Percentiles rank a stretch among this genome's conserved stretches.
Evolutionary conservation across 2,888 invertebrate species (phyloP).

Genomic region (Apamea anceps): DNA sequence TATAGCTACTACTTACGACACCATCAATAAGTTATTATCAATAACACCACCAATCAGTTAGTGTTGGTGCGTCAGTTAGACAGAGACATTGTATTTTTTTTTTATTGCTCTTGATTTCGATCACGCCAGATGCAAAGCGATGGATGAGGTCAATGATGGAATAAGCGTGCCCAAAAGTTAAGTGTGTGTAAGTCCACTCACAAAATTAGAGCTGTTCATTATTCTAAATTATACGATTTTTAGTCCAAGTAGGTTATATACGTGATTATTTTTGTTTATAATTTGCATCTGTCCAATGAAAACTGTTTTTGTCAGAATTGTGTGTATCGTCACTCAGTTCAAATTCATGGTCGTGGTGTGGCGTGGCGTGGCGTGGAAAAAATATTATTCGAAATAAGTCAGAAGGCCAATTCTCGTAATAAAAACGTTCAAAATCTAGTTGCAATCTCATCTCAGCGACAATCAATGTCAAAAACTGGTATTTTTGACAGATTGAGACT

Average conservation of each 20-base stretch:
- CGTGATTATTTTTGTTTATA: conserved; percentile 41
- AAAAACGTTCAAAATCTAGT: no score
- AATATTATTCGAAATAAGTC: conserved; percentile 8
- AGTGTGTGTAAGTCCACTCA: neutral
- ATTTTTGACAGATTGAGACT: no score
- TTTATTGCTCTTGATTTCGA: no score
- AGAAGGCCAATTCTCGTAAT: no score
- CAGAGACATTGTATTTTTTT: no score
- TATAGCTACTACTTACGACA: neutral
- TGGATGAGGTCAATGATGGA: no score
- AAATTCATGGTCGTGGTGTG: neutral
- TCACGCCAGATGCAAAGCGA: no score
- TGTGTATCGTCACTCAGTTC: neutral
- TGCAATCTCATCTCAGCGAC: no score
- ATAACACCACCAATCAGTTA: neutral
- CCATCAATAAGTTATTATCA: neutral
- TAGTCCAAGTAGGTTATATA: conserved; percentile 39
- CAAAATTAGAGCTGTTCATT: conserved; percentile 13
- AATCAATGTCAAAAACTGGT: no score
- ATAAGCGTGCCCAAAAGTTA: no score
- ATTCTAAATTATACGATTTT: conserved; percentile 15
- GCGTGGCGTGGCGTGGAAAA: no score
- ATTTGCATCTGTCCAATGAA: conserved; percentile 19
- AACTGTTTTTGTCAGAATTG: conserved; percentile 2
- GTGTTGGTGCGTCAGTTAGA: no score